Evolutionary conservation across 1,140 invertebrate species (phyloP).

Genomic region (Aphaenogaster ashmeadi): DNA sequence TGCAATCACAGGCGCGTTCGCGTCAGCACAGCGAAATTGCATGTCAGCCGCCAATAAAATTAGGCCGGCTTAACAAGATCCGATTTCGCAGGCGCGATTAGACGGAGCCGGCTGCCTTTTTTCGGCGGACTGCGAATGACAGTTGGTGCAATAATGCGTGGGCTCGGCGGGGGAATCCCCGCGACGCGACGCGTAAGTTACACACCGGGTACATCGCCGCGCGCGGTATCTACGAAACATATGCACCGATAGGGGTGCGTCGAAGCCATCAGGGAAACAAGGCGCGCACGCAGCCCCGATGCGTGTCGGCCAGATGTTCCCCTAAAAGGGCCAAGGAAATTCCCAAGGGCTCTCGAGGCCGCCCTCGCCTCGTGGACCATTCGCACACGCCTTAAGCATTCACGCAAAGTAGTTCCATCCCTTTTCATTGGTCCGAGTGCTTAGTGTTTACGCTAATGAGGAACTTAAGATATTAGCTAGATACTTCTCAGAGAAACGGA

Average conservation of each 20-base stretch:
- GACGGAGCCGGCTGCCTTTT: conserved; percentile 27
- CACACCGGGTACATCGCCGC: conserved; percentile 56
- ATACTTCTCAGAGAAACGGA: not conserved
- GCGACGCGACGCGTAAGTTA: conserved; percentile 58
- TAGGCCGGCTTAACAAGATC: conserved; percentile 46
- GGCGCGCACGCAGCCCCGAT: conserved; percentile 61
- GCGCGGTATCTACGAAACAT: conserved; percentile 82
- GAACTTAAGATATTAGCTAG: not conserved
- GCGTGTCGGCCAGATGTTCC: conserved; percentile 82
- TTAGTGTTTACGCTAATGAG: not conserved
- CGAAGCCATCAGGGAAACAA: conserved; percentile 71
- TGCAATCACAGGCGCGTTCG: conserved; percentile 12
- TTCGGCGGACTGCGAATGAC: conserved; percentile 54
- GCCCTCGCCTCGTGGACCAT: conserved; percentile 29
- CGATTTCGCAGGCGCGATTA: conserved; percentile 56
- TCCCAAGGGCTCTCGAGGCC: conserved; percentile 76
- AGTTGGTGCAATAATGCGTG: conserved; percentile 67
- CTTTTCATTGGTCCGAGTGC: not conserved
- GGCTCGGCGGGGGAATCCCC: conserved; percentile 53
- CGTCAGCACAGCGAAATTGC: conserved; percentile 12
- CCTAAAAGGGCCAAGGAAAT: conserved; percentile 80
- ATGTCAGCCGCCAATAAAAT: conserved; percentile 33
- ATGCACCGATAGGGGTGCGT: conserved; percentile 82
- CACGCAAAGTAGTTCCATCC: conserved; percentile 14
- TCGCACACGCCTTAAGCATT: not conserved